Conservation (phyloP, 2,888 invertebrate genomes). For the Drosophila meridionalis region DNA sequence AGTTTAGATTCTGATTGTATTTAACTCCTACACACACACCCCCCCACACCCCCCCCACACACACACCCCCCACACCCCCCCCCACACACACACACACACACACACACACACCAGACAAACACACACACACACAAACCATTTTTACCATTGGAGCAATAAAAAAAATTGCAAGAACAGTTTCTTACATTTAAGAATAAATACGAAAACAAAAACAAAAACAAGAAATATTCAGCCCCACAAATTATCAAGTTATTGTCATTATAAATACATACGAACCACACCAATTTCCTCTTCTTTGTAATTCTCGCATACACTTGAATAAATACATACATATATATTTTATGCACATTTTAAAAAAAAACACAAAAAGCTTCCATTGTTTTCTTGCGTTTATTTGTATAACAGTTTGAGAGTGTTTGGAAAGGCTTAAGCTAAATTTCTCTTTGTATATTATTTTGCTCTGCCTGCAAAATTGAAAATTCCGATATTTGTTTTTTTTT, state of each 20-base stretch:
- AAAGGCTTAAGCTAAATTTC: conserved; percentile 2
- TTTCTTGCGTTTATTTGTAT: conserved; percentile 31
- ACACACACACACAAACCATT: background rate
- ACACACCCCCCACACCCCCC: background rate
- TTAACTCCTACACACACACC: conserved; percentile 8
- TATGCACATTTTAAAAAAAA: conserved; percentile 53
- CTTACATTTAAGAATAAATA: conserved; percentile 28
- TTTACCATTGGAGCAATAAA: conserved; percentile 21
- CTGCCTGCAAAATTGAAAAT: conserved; percentile 20
- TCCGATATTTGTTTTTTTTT: conserved; percentile 18
- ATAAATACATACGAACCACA: conserved; percentile 24
- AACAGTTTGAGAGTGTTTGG: conserved; percentile 33
- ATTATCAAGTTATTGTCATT: conserved; percentile 34
- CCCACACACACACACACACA: background rate
- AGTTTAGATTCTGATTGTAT: conserved; percentile 19
- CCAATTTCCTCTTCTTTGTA: conserved; percentile 20
- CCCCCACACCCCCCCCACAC: too few relatives aligned
- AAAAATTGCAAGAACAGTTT: conserved; percentile 31
- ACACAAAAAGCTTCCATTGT: conserved; percentile 19
- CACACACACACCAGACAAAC: background rate
- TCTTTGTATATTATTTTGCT: conserved; percentile 11
- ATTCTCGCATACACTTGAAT: conserved; percentile 51
- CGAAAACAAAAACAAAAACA: background rate
- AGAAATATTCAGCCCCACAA: conserved; percentile 20
- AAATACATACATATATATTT: conserved; percentile 50